These are phyloP conservation scores for Patella vulgata DNA, from an alignment of 1,140 invertebrate species.

Conservation along the genomic window DNA sequence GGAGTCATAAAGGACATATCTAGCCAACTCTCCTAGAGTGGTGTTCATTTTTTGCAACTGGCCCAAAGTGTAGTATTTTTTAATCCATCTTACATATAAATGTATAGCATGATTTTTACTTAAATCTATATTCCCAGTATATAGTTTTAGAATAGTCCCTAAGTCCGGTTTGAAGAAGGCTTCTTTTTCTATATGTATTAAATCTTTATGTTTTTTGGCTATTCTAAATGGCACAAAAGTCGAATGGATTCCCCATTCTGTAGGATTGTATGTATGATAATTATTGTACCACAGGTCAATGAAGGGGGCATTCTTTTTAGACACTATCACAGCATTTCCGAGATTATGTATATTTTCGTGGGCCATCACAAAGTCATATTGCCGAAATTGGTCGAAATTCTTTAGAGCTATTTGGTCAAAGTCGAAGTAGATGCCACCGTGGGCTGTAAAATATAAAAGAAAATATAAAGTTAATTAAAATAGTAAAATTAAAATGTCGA, in stretches of 20 bases:
- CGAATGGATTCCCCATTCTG: slow-evolving; percentile 26
- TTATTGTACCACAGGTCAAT: slow-evolving; percentile 16
- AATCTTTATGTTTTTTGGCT: background rate
- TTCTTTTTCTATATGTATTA: slow-evolving; percentile 21
- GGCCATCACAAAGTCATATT: slow-evolving; percentile 12
- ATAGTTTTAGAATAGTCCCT: slow-evolving; percentile 4
- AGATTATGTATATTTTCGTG: slow-evolving; percentile 18
- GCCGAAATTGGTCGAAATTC: slow-evolving; percentile 16
- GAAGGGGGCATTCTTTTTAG: slow-evolving; percentile 5
- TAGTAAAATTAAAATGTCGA: too few species aligned
- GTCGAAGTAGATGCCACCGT: slow-evolving; percentile 23
- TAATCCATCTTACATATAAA: slow-evolving; percentile 18
- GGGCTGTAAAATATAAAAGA: slow-evolving; percentile 4
- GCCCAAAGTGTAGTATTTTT: slow-evolving; percentile 9
- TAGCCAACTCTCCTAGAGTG: slow-evolving; percentile 19
- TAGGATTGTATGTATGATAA: slow-evolving; percentile 19
- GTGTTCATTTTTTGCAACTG: slow-evolving; percentile 7
- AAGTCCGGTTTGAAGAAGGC: slow-evolving; percentile 21
- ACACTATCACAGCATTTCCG: slow-evolving; percentile 21
- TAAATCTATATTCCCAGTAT: slow-evolving; percentile 12
- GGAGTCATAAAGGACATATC: slow-evolving; percentile 14
- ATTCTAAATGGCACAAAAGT: slow-evolving; percentile 21
- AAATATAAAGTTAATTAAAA: background rate
- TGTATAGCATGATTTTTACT: slow-evolving; percentile 13
- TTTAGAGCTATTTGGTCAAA: slow-evolving; percentile 17